phyloP scores from a whole-genome alignment of 1,140 invertebrate species.

The Procambarus clarkii region DNA sequence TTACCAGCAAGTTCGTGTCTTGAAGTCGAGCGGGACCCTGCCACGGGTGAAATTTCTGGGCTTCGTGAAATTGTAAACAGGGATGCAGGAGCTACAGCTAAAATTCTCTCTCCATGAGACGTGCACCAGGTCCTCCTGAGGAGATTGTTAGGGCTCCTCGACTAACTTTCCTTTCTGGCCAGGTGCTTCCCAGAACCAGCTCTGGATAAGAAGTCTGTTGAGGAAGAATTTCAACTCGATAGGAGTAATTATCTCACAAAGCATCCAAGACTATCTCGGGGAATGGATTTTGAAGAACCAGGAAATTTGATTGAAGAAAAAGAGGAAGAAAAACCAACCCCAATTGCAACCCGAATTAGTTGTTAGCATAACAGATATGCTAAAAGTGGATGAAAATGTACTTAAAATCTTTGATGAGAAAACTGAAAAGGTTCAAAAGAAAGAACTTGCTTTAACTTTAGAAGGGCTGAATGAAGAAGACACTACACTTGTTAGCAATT shows the following conservation, averaged over 20 bases:
- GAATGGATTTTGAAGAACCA: constrained; percentile 74
- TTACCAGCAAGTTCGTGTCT: constrained; percentile 77
- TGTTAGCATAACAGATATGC: constrained; percentile 66
- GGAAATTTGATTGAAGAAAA: constrained; percentile 74
- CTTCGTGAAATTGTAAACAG: constrained; percentile 82
- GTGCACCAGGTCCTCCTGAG: constrained; percentile 77
- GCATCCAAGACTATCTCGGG: constrained; percentile 70
- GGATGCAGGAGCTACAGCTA: constrained; percentile 81
- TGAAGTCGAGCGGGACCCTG: constrained; percentile 82
- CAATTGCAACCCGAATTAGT: constrained; percentile 30
- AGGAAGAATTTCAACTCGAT: constrained; percentile 63
- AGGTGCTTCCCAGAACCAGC: constrained; percentile 82
- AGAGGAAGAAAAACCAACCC: constrained; percentile 72
- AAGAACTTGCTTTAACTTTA: constrained; percentile 28
- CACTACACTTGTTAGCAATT: constrained; percentile 45
- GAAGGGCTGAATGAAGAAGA: constrained; percentile 66
- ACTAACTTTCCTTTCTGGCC: constrained; percentile 89
- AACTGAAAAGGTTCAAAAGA: constrained; percentile 17
- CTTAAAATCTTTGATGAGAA: constrained; percentile 64
- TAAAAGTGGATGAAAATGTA: constrained; percentile 63
- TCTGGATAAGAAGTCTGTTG: constrained; percentile 69
- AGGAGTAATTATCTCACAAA: constrained; percentile 47
- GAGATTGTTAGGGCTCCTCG: constrained; percentile 83
- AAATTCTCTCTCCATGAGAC: constrained; percentile 87
- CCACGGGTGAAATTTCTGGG: constrained; percentile 83